Percentiles rank a stretch among this genome's conserved stretches.
phyloP scores from a whole-genome alignment of 2,797 vertebrate genomes.

The Sebastes hubbsi region DNA sequence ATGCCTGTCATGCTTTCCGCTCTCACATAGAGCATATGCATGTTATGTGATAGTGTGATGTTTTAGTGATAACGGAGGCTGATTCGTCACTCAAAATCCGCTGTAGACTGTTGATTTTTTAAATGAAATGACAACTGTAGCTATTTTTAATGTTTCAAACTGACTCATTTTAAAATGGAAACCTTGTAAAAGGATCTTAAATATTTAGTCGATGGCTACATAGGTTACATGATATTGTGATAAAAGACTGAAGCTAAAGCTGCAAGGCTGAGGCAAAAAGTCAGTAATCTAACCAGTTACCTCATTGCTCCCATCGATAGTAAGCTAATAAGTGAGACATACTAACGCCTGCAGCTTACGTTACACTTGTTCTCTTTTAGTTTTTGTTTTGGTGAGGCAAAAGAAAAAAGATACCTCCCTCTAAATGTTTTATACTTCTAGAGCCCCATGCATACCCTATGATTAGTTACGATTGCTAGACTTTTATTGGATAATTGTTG shows the following conservation, averaged over 20 bases:
- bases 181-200: neutral
- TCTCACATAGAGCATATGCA: neutral
- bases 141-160: neutral
- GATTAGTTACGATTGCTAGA: neutral
- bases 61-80: neutral
- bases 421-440: fast-evolving
- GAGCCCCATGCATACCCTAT: neutral
- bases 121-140: neutral
- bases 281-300: neutral
- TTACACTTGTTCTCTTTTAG: neutral
- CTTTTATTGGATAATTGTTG: neutral
- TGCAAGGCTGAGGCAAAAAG: neutral
- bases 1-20: neutral
- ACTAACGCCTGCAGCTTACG: fast-evolving
- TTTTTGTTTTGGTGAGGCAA: neutral
- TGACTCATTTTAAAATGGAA: neutral
- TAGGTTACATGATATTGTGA: neutral
- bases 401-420: too few relatives aligned
- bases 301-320: neutral
- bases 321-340: neutral
- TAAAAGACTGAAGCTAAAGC: neutral
- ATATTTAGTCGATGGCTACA: neutral
- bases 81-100: neutral
- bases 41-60: neutral
- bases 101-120: neutral